Base-by-base conservation (phyloP, 1,140 invertebrate species). In the Microplitis demolitor region DNA sequence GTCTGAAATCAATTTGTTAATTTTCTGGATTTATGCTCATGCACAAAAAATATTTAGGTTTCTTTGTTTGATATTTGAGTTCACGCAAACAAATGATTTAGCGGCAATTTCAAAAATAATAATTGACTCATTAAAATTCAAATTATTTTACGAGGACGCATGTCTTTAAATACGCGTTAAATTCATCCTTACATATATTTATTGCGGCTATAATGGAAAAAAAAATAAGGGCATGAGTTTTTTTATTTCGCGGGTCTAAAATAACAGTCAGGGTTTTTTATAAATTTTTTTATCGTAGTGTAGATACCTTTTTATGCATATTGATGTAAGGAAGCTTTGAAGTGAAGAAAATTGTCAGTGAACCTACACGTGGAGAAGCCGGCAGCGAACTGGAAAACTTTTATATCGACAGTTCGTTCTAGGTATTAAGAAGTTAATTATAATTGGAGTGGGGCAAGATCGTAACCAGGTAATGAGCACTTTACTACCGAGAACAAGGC, bases 71-170 rank as follows among this genome's bases (percentile, higher is more conserved):
- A 24, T 2, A 2, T 24, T 24, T 2, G 24, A 24, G 24, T 1
- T 24, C 24, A 24, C 24, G 24, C 24, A 24, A 24, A 24, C n/a
- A 13, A 24, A 51, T 13, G 63, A 45, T 16, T 73, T 76, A 76
- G 72, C 69, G 77, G 75, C 78, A 78, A 80, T 78, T 82, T 81
- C 79, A 81, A 82, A 82, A 82, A 76, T 75, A 77, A 75, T 82
- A 81, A 82, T 82, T 82, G 79, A 77, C 80, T 79, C 81, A 78
- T 82, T 78, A 82, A 80, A 80, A 74, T 78, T 73, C 68, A 24
- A 24, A 24, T 71, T 71, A 64, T 64, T 78, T 77, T 73, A 69
- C 31, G 31, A 24, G 9, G 2, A 24, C n/a, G 53, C 24, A 24
- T 24, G 1, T 24, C 24, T 24, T 24, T 8, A 16, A 24, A 56